Evolutionary conservation across 2,888 invertebrate species (phyloP), one percentile per base, ranked within the genome.

Genomic region (Phaedon cochleariae): DNA sequence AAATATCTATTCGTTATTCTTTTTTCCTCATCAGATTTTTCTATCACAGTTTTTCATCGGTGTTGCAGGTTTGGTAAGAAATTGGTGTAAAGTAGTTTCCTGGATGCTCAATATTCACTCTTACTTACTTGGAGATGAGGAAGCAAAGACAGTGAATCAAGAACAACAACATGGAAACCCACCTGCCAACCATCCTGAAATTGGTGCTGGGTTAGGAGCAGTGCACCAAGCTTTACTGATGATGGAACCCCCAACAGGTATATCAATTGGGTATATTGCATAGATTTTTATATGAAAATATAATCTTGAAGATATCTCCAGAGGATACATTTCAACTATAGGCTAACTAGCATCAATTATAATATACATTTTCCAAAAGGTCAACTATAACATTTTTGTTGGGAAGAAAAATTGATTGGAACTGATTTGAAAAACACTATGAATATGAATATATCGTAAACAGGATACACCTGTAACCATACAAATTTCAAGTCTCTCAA

Each of bases 141-240:
- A 79, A 51, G 79, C 75, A 34, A 74, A 73, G 37, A 81, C 84
- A 74, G 77, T 79, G 75, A 69, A 82, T 71, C 84, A 72, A 74
- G 81, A 70, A 80, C 72, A 73, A 18, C 71, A 73, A 34, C 70
- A 72, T 53, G 70, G 52, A 31, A 68, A 67, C 18, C 70, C 68
- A 21, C 70, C 64, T 15, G 69, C 66, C 9, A 73, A 74, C 66
- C 76, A 74, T 4, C 77, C 75, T 6, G 79, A 79, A 65, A 83
- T 75, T 80, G 83, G 79, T 29, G 84, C 81, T 7, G 85, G 85
- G 21, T 82, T 90, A 7, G 96, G 93, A 0, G 95, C 94, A 0
- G 96, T 93, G 0, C 96, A 96, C 84, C 90, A 96, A 85, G 96
- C 96, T 0, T 84, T 97, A 67, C 87, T 96, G 77, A 92, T 96